These are phyloP conservation scores for Nephila pilipes DNA, from an alignment of 1,140 invertebrate species.

Conservation along the genomic window DNA sequence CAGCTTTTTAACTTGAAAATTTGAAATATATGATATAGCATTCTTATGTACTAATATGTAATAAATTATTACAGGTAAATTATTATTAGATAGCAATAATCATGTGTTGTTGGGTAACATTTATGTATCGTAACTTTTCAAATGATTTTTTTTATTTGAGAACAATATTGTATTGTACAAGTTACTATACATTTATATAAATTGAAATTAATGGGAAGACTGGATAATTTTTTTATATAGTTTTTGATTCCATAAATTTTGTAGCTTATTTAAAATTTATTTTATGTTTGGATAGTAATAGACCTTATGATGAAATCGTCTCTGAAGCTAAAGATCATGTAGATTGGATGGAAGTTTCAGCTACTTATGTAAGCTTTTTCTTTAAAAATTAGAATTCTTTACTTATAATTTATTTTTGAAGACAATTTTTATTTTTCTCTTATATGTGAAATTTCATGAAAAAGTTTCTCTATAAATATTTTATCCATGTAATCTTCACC, in stretches of 20 bases:
- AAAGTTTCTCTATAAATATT: no score
- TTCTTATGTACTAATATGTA: no score
- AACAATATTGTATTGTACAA: background rate
- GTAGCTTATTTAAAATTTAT: background rate
- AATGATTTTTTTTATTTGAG: background rate
- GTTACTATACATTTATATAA: background rate
- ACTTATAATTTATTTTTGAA: no score
- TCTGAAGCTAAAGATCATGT: constrained; percentile 19
- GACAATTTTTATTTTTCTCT: no score
- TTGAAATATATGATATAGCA: no score
- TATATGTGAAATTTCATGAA: no score
- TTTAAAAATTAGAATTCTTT: background rate
- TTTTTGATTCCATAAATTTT: background rate
- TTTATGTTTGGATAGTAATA: background rate
- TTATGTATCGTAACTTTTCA: background rate
- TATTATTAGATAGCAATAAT: no score
- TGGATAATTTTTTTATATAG: background rate
- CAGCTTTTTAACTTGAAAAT: no score
- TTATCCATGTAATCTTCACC: no score
- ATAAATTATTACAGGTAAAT: no score
- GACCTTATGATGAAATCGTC: background rate
- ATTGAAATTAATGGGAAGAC: background rate
- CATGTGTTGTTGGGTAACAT: background rate
- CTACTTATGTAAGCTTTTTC: background rate
- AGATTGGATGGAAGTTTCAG: constrained; percentile 38